phyloP scores from a whole-genome alignment of 37 sponge, comb jelly and placozoan genomes.

The Ianthella basta region DNA sequence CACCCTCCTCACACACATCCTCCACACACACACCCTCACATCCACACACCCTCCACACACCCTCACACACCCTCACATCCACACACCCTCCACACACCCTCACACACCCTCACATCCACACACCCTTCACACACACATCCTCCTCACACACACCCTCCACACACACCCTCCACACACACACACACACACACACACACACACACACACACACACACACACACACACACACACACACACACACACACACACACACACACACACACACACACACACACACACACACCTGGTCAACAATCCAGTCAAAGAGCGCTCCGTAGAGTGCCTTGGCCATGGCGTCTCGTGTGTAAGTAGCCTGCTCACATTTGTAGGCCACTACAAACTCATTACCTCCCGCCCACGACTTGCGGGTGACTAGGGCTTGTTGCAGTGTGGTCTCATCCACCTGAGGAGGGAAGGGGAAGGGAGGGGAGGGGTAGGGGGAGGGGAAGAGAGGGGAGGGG shows the following conservation, averaged over 20 bases:
- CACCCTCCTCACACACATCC: too few species aligned
- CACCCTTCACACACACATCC: not conserved
- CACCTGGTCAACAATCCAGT: conserved; percentile 92
- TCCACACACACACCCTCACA: too few species aligned
- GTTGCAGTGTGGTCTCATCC: conserved; percentile 50
- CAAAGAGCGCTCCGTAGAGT: conserved; percentile 94
- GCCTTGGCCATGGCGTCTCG: conserved; percentile 95
- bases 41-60: too few species aligned
- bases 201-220: conserved; percentile 15
- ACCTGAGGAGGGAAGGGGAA: conserved; percentile 31
- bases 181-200: not conserved
- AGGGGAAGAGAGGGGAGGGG: not conserved
- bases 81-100: not conserved
- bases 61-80: not conserved
- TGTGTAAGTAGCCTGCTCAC: conserved; percentile 77
- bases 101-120: conserved; percentile 16
- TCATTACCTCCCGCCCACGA: conserved; percentile 71
- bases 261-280: conserved; percentile 32
- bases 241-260: conserved; percentile 38
- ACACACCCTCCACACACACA: conserved; percentile 5
- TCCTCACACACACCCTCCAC: not conserved
- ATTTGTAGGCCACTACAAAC: conserved; percentile 66
- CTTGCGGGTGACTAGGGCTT: conserved; percentile 68
- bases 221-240: conserved; percentile 36
- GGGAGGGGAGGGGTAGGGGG: not conserved